A percentile compares a stretch with the other conserved stretches of the same genome.
These are phyloP conservation scores for Leptinotarsa rubiginosa DNA, from an alignment of 2,888 invertebrate genomes.

Conservation along the genomic window DNA sequence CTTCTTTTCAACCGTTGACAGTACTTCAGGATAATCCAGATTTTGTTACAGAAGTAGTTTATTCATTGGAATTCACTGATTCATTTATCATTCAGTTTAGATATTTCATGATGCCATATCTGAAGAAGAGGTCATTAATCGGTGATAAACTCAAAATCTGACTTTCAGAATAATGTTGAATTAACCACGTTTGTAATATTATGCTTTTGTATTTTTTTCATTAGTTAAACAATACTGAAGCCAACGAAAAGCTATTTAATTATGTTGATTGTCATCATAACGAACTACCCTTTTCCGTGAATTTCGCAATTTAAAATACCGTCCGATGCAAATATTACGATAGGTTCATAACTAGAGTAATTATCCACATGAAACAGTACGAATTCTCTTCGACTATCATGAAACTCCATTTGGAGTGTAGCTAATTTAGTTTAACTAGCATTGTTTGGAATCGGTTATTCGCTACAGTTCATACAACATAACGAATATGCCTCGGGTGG, in stretches of 20 bases:
- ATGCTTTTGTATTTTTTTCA: not conserved
- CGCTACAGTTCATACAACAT: slow-evolving; percentile 22
- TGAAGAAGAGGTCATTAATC: no score
- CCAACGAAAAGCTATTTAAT: not conserved
- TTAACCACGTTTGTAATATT: no score
- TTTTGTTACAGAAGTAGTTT: no score
- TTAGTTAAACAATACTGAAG: not conserved
- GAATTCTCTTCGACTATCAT: slow-evolving; percentile 32
- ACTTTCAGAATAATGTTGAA: no score
- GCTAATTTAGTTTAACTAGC: slow-evolving; percentile 38
- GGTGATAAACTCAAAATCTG: no score
- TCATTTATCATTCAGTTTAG: no score
- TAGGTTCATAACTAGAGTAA: slow-evolving; percentile 1
- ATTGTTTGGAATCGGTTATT: slow-evolving; percentile 29
- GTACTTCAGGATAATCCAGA: no score
- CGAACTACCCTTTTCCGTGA: not conserved
- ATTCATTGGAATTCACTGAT: no score
- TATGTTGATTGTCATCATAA: not conserved
- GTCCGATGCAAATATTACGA: not conserved
- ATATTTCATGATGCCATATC: no score
- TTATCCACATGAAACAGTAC: not conserved
- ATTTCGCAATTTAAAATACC: not conserved
- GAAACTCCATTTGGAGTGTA: slow-evolving; percentile 33
- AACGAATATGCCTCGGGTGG: slow-evolving; percentile 1
- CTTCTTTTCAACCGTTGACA: no score